Conservation (phyloP, 2,113 vertebrate species). For the Cololabis saira region DNA sequence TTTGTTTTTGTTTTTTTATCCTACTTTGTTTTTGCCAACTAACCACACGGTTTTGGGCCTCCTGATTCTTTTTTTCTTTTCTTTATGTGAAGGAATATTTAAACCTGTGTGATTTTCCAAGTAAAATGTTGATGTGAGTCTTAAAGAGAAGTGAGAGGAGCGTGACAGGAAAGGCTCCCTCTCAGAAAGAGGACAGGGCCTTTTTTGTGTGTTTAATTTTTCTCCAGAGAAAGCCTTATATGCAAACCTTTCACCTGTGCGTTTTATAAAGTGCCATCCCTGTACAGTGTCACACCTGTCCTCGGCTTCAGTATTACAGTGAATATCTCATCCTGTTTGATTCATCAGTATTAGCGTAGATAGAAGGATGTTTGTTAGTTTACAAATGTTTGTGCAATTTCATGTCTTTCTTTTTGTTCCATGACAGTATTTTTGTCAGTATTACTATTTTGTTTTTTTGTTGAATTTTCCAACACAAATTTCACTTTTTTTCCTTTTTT, state of each 20-base stretch:
- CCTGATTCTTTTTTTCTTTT: conserved; percentile 82
- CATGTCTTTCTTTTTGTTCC: conserved; percentile 77
- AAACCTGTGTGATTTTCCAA: conserved; percentile 93
- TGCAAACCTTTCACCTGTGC: conserved; percentile 96
- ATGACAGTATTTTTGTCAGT: conserved; percentile 89
- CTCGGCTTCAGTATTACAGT: conserved; percentile 89
- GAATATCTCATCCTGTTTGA: conserved; percentile 89
- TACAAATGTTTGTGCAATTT: conserved; percentile 99
- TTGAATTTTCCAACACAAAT: conserved; percentile 88
- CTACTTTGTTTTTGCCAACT: conserved; percentile 76
- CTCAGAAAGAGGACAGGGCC: conserved; percentile 82
- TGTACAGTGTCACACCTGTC: conserved; percentile 89
- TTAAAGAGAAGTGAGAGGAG: conserved; percentile 86
- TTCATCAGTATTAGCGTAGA: conserved; percentile 93
- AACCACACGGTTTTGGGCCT: conserved; percentile 96
- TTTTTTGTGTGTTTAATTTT: conserved; percentile 85
- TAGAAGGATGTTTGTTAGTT: conserved; percentile 94
- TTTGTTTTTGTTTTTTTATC: conserved; percentile 78
- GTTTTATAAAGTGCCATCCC: conserved; percentile 84
- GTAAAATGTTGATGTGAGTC: conserved; percentile 86
- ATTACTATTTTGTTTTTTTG: conserved; percentile 76
- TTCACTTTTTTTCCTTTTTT: conserved; percentile 94
- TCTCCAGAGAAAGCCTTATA: conserved; percentile 93
- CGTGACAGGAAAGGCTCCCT: conserved; percentile 65
- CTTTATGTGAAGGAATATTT: conserved; percentile 90